Evolutionary conservation across 2,888 invertebrate genomes (phyloP), one percentile per base, ranked within the genome.

Genomic region (Marronus borbonicus): DNA sequence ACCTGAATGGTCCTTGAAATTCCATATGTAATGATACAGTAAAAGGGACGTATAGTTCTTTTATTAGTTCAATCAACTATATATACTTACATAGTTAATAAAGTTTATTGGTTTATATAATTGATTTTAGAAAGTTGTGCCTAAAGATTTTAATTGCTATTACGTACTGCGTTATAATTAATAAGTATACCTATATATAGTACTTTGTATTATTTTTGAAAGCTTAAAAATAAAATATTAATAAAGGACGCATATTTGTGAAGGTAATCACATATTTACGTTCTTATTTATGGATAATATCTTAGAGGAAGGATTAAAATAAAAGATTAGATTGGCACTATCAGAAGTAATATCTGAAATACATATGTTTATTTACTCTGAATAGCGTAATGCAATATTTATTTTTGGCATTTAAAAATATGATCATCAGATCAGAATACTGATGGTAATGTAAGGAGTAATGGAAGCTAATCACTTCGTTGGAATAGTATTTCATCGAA

Each of bases 91-190:
- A 36, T 36, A 7, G 55, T 55, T 55, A 8, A 65, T 39, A 14
- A 17, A 2, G 4, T 39, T n/a, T 39, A 17, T n/a, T 64, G 28
- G 64, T 65, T 65, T 36, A 39, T 39, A 39, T 55, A 70, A 55
- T 52, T 70, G 55, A 55, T 55, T 70, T 70, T 70, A 70, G 70
- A 70, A 70, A 70, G 70, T 55, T 24, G 55, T 44, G 39, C 55
- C 70, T 55, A 70, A 70, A 70, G 52, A 70, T 70, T 70, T 36
- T 55, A 70, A 70, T 70, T 70, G 52, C 31, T 36, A 65, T n/a
- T 65, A 39, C 65, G 36, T 36, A 5, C 31, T 44, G 8, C 44
- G 8, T 36, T 39, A 36, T 39, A 65, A 65, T 65, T 39, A 65
- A 39, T 65, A 14, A 8, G 17, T 17, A 7, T 5, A 55, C n/a